Conservation (phyloP, 2,888 invertebrate species). For the Ophion obscuratus region DNA sequence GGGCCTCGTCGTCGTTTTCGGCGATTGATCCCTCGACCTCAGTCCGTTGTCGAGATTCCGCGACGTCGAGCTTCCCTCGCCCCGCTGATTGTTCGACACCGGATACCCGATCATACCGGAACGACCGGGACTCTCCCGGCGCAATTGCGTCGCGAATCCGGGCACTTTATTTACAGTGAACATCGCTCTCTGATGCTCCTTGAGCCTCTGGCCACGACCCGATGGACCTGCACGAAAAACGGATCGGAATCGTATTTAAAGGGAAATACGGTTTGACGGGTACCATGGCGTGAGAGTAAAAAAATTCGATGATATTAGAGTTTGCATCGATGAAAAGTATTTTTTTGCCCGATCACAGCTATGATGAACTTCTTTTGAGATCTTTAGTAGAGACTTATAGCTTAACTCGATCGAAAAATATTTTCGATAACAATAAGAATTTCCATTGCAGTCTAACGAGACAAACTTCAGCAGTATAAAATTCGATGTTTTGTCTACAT, state of each 20-base stretch:
- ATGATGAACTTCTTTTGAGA: no score
- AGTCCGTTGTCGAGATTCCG: conserved; percentile 80
- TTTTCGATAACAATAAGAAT: no score
- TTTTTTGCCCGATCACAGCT: no score
- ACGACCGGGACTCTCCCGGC: conserved; percentile 81
- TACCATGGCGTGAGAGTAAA: no score
- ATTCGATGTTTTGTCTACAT: no score
- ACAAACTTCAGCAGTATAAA: no score
- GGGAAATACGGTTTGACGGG: neutral
- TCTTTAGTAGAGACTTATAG: no score
- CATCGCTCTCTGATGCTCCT: conserved; percentile 79
- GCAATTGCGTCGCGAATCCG: conserved; percentile 86
- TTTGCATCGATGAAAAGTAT: no score
- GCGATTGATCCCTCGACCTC: conserved; percentile 90
- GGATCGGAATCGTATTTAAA: neutral
- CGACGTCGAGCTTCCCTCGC: conserved; percentile 71
- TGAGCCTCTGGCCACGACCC: conserved; percentile 78
- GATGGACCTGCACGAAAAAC: conserved; percentile 72
- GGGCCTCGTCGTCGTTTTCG: conserved; percentile 90
- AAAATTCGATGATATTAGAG: no score
- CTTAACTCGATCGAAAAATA: no score
- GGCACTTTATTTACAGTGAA: conserved; percentile 83
- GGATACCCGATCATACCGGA: conserved; percentile 65
- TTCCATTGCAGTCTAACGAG: no score
- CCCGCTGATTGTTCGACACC: conserved; percentile 71